Evolutionary conservation across 2,888 invertebrate genomes (phyloP), one percentile per base, ranked within the genome.

Genomic region (Conchocele bisecta): DNA sequence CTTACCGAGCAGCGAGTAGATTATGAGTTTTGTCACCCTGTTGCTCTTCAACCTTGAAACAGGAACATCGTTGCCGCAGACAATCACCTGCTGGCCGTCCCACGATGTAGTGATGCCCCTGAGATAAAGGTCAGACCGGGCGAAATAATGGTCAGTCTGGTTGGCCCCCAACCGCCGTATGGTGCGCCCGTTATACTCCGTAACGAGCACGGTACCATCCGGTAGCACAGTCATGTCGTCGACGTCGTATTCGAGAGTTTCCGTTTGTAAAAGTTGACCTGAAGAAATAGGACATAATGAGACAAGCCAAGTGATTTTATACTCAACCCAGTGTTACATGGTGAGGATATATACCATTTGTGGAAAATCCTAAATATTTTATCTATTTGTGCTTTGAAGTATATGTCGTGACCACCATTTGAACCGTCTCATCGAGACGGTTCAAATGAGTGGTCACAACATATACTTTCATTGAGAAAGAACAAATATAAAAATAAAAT

Each of bases 151-250:
- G 15, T 65, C 61, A n/a, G 44, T 42, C n/a, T 72, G 48, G n/a
- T 31, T 48, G 22, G 26, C 56, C 31, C 53, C 56, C 9, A 76
- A 59, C 54, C 59, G 57, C 5, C 76, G 60, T 48, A 76, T 72
- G 31, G 61, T 39, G 46, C 58, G 68, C 1, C 76, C 76, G 22
- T 76, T 61, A 46, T 69, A 61, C 31, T 76, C 76, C n/a, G 76
- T 76, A 2, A 76, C 9, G n/a, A 76, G 56, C 26, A 76, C 72
- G 3, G 68, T 72, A 9, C 71, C 76, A 26, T 76, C 76, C 31
- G 67, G 42, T 1, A 63, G 54, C 3, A 72, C 58, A 4, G 69
- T 72, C 76, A 76, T 76, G 41, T 76, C 76, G 50, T 76, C 76
- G 11, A 76, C 64, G 54, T 76, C 76, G 50, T 33, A 76, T 17